A percentile compares a stretch with the other conserved stretches of the same genome.
phyloP scores from a whole-genome alignment of 2,888 invertebrate genomes.

The Ophraella communa region DNA sequence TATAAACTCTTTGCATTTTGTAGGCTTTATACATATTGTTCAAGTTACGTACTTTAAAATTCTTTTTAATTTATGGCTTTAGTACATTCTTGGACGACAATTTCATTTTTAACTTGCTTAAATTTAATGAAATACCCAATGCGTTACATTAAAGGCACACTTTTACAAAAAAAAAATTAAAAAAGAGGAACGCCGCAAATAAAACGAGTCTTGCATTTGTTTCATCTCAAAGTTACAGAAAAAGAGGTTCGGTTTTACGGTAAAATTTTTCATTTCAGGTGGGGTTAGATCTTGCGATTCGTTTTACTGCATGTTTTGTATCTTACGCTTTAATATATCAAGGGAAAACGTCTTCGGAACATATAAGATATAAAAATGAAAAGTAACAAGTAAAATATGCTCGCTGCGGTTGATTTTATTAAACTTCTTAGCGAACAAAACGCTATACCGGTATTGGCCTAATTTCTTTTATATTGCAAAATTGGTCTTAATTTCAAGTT shows the following conservation, averaged over 20 bases:
- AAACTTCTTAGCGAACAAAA: not conserved
- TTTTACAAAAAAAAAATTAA: not conserved
- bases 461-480: too few relatives aligned
- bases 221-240: slow-evolving; percentile 13
- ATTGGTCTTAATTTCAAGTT: too few relatives aligned
- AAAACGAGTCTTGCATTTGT: slow-evolving; percentile 13
- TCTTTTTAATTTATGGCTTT: too few relatives aligned
- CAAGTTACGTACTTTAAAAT: too few relatives aligned
- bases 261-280: slow-evolving; percentile 15
- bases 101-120: too few relatives aligned
- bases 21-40: too few relatives aligned
- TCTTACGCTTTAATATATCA: slow-evolving; percentile 1
- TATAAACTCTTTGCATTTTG: too few relatives aligned
- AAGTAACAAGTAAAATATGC: not conserved
- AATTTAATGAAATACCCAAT: not conserved
- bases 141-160: not conserved
- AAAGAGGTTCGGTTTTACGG: slow-evolving; percentile 1
- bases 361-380: slow-evolving; percentile 1
- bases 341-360: slow-evolving; percentile 6
- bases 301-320: slow-evolving; percentile 15
- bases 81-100: too few relatives aligned
- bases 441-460: not conserved
- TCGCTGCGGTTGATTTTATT: slow-evolving; percentile 5
- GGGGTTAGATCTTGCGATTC: slow-evolving; percentile 7
- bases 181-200: too few relatives aligned